Conservation (phyloP, 2,888 invertebrate genomes). For the Caenorhabditis angaria region DNA sequence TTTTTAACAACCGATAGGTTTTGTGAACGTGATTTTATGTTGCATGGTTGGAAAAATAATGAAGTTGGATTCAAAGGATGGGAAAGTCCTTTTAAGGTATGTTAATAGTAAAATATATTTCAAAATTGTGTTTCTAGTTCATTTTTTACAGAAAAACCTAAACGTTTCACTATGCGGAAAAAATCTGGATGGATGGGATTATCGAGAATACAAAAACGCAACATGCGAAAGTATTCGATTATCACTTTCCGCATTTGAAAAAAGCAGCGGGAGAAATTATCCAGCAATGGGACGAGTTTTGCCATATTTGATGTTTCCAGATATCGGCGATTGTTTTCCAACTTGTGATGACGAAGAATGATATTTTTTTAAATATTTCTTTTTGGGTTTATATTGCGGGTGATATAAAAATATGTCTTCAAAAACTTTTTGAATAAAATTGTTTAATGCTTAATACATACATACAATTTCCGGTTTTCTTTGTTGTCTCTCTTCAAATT, state of each 20-base stretch:
- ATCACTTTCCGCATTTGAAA: constrained; percentile 45
- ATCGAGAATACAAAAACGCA: constrained; percentile 31
- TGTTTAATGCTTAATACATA: too few relatives aligned
- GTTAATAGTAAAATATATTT: neutral
- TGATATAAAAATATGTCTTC: too few relatives aligned
- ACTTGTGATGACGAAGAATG: constrained; percentile 53
- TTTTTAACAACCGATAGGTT: constrained; percentile 54
- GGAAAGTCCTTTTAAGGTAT: constrained; percentile 57
- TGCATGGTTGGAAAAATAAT: constrained; percentile 64
- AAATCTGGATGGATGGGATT: constrained; percentile 42
- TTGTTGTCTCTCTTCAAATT: too few relatives aligned
- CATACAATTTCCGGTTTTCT: too few relatives aligned
- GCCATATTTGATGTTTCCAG: constrained; percentile 49
- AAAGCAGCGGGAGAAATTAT: constrained; percentile 42
- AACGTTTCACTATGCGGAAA: constrained; percentile 39
- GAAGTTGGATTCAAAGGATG: constrained; percentile 50
- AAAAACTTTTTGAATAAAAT: too few relatives aligned
- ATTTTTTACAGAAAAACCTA: constrained; percentile 38
- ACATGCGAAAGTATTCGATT: constrained; percentile 27
- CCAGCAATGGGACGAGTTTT: constrained; percentile 53
- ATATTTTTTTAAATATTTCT: neutral
- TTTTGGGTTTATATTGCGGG: neutral
- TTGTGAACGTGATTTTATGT: constrained; percentile 60
- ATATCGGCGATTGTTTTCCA: constrained; percentile 61
- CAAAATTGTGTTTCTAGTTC: too few relatives aligned